Evolutionary conservation across 1,140 invertebrate species (phyloP).

Genomic region (Brachionus plicatilis): DNA sequence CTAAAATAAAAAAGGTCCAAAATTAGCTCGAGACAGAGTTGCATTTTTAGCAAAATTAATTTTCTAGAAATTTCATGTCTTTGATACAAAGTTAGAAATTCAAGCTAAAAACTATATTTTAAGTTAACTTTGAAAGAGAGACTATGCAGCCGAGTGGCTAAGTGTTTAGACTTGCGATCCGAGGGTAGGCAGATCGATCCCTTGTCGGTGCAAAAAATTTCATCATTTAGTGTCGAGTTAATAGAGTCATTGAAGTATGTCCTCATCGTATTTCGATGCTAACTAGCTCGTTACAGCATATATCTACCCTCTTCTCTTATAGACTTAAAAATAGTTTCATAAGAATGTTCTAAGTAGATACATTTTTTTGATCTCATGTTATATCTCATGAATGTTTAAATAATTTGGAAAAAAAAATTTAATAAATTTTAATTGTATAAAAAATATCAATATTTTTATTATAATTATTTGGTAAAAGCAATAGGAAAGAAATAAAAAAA

Average conservation of each 20-base stretch:
- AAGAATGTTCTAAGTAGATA: slow-evolving; percentile 40
- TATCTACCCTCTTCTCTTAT: slow-evolving; percentile 39
- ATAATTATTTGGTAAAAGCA: too few relatives aligned
- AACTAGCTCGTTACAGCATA: slow-evolving; percentile 38
- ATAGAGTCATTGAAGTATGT: slow-evolving; percentile 41
- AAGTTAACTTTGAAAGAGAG: not conserved
- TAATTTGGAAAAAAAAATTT: too few relatives aligned
- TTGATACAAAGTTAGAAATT: not conserved
- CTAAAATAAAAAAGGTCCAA: not conserved
- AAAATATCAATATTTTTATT: too few relatives aligned
- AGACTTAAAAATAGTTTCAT: not conserved
- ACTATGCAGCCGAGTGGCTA: not conserved
- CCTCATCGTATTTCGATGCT: slow-evolving; percentile 32
- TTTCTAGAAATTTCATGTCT: slow-evolving; percentile 13
- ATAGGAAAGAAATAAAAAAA: too few relatives aligned
- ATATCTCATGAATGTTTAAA: too few relatives aligned
- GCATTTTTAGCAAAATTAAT: not conserved
- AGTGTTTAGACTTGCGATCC: not conserved
- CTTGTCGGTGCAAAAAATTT: not conserved
- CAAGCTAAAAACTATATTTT: not conserved
- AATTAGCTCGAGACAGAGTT: not conserved
- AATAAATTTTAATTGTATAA: too few relatives aligned
- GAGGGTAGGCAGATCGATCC: not conserved
- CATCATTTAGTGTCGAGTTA: slow-evolving; percentile 5
- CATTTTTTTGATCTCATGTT: not conserved